Evolutionary conservation across 2,797 vertebrate genomes (phyloP).

Genomic region (Atherinosoma microstoma): DNA sequence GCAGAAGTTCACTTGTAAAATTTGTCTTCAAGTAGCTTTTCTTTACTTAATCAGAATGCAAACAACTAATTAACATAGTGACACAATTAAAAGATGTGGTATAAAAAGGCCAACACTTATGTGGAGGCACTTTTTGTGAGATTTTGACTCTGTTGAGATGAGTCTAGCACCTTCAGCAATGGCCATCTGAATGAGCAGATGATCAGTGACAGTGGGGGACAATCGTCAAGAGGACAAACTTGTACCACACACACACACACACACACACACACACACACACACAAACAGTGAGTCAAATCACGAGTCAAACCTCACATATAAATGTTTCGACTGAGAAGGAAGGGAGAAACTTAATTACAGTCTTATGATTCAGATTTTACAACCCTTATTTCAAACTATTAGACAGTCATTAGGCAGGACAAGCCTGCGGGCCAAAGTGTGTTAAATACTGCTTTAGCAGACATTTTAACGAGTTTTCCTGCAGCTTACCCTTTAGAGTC

Average conservation of each 20-base stretch:
- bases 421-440: conserved; percentile 67
- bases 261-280: neutral
- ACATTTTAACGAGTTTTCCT: conserved; percentile 71
- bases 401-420: conserved; percentile 60
- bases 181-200: conserved; percentile 35
- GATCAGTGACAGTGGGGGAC: conserved; percentile 11
- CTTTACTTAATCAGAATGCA: conserved; percentile 35
- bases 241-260: conserved; percentile 22
- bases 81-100: conserved; percentile 33
- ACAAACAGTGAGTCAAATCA: conserved; percentile 30
- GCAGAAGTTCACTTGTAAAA: conserved; percentile 45
- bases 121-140: conserved; percentile 42
- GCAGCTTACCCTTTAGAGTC: conserved; percentile 70
- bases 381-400: conserved; percentile 71
- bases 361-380: conserved; percentile 68
- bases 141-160: conserved; percentile 51
- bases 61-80: conserved; percentile 52
- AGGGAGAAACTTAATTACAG: conserved; percentile 50
- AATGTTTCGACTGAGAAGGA: conserved; percentile 41
- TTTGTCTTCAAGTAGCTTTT: conserved; percentile 42
- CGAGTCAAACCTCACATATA: conserved; percentile 33
- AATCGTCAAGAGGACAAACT: conserved; percentile 37
- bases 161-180: conserved; percentile 40
- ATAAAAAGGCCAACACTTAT: conserved; percentile 13
- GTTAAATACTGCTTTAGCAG: conserved; percentile 73